phyloP scores from a whole-genome alignment of 2,888 invertebrate genomes.

The Operophtera brumata region DNA sequence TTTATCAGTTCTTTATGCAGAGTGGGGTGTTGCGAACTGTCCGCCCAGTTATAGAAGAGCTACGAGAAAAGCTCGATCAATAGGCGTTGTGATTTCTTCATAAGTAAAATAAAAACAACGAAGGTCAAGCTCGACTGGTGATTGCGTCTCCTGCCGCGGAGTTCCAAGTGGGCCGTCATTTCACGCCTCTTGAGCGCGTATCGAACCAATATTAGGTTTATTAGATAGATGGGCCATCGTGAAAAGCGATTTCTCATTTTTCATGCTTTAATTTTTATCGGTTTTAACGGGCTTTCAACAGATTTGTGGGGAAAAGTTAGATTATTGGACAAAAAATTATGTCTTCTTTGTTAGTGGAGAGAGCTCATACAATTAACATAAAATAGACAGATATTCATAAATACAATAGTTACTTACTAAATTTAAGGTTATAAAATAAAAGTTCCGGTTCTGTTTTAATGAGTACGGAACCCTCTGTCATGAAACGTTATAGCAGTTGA shows the following conservation, averaged over 20 bases:
- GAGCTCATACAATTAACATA: neutral
- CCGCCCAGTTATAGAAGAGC: constrained; percentile 37
- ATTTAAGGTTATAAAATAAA: constrained; percentile 23
- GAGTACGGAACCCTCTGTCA: constrained; percentile 36
- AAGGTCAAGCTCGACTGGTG: constrained; percentile 54
- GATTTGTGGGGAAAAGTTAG: constrained; percentile 35
- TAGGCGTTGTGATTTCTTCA: constrained; percentile 20
- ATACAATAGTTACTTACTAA: constrained; percentile 17
- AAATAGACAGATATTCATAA: constrained; percentile 1
- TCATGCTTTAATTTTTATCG: constrained; percentile 52
- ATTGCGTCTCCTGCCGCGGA: constrained; percentile 40
- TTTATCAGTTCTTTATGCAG: constrained; percentile 50
- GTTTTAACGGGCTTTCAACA: constrained; percentile 39
- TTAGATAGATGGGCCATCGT: constrained; percentile 72
- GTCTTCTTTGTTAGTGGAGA: neutral
- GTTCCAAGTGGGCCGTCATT: constrained; percentile 62
- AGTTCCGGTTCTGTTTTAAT: constrained; percentile 32
- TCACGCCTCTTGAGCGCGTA: constrained; percentile 77
- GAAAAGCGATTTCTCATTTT: constrained; percentile 69
- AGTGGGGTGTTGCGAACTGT: constrained; percentile 39
- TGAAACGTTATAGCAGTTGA: constrained; percentile 42
- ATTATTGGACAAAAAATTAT: constrained; percentile 16
- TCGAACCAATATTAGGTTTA: constrained; percentile 79
- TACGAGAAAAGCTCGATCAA: constrained; percentile 31
- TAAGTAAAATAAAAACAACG: constrained; percentile 46